Evolutionary conservation across 1,140 invertebrate genomes (phyloP), one percentile per base, ranked within the genome.

Genomic region (Temnothorax curvispinosus): DNA sequence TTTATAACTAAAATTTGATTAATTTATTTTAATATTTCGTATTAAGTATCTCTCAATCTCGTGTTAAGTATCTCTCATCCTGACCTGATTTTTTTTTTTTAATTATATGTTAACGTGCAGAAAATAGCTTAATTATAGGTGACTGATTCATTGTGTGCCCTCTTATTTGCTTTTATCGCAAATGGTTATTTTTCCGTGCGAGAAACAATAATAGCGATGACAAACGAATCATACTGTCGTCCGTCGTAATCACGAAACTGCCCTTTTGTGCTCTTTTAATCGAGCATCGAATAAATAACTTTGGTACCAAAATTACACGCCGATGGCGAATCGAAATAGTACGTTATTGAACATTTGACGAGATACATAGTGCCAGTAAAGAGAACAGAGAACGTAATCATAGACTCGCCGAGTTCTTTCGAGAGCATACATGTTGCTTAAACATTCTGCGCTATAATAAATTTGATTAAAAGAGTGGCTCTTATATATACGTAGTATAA

Each of bases 301-400:
- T 35, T 54, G 56, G 69, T 54, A 69, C 8, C 21, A 74, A 84
- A 84, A 87, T 87, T 84, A 9, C 38, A 47, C 47, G n/a, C n/a
- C 41, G 35, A 58, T 81, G 41, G 67, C 2, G 7, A 82, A 74
- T 82, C 21, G 15, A 27, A 54, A 35, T 84, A 41, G 32, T 38
- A 60, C 35, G 11, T 82, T 50, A 32, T 21, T 47, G 41, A 74
- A 84, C 32, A 32, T 75, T 74, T 75, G 38, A 81, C 21, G 15
- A 74, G 18, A 47, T 56, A 84, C 2, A 1, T 15, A 41, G 44
- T 58, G 11, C 56, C 21, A 75, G 56, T 38, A 60, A n/a, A 58
- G 67, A 75, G 54, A 74, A 6, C 3, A 6, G 38, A 41, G 38
- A 41, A 72, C 38, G 21, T 44, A n/a, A 58, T 50, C 52, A n/a